phyloP scores from a whole-genome alignment of 2,888 invertebrate species.

The Deroplatys truncata region DNA sequence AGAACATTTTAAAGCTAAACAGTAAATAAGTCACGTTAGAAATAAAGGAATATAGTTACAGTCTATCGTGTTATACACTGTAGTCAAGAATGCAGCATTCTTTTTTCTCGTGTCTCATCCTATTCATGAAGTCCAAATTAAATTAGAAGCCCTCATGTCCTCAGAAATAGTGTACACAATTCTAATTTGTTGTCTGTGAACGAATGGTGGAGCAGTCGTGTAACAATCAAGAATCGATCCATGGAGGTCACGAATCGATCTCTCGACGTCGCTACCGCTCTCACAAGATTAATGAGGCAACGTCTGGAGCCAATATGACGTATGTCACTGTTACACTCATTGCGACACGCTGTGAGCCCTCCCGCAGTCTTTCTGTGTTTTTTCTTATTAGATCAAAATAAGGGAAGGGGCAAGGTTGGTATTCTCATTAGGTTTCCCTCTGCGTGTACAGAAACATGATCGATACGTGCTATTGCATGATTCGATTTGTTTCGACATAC shows the following conservation, averaged over 20 bases:
- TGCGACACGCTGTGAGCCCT: neutral
- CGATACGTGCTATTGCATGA: neutral
- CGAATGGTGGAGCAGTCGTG: neutral
- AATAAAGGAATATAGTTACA: too few relatives aligned
- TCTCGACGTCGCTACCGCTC: neutral
- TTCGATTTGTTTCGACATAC: neutral
- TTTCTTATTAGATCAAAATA: slow-evolving; percentile 6
- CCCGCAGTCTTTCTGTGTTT: neutral
- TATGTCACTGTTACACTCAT: neutral
- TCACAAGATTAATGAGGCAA: neutral
- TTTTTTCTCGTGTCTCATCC: neutral
- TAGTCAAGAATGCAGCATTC: too few relatives aligned
- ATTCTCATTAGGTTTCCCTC: neutral
- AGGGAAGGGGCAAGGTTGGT: neutral
- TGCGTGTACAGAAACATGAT: neutral
- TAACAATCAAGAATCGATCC: neutral
- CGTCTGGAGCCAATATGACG: neutral
- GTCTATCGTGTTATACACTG: too few relatives aligned
- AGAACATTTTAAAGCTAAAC: too few relatives aligned
- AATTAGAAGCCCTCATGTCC: neutral
- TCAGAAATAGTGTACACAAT: neutral
- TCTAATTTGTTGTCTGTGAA: neutral
- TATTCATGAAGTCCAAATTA: neutral
- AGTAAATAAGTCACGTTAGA: too few relatives aligned
- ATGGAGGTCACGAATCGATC: neutral